These are phyloP conservation scores for Geotrypetes seraphini DNA, from an alignment of 2,797 vertebrate species.

Conservation along the genomic window DNA sequence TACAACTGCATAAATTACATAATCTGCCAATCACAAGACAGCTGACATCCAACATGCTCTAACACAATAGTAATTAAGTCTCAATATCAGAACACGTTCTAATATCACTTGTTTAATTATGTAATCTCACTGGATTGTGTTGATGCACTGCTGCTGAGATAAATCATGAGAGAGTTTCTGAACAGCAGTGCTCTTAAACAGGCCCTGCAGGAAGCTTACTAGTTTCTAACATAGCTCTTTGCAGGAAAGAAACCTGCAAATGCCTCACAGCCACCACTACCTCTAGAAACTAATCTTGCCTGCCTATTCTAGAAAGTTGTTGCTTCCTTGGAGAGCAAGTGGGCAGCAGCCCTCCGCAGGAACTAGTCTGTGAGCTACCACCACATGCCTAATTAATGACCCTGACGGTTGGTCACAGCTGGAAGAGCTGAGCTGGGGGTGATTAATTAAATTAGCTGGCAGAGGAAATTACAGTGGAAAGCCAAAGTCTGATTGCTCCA, in stretches of 20 bases:
- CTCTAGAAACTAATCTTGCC: conserved; percentile 10
- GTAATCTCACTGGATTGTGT: too few relatives aligned
- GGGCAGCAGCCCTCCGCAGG: conserved; percentile 53
- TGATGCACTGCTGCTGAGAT: too few relatives aligned
- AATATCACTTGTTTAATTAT: too few relatives aligned
- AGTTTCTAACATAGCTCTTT: background rate
- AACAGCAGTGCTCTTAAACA: too few relatives aligned
- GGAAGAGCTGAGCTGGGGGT: conserved; percentile 70
- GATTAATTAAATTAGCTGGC: conserved; percentile 83
- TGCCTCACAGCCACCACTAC: conserved; percentile 7
- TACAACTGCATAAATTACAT: too few relatives aligned
- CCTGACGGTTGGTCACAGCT: conserved; percentile 68
- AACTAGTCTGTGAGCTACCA: conserved; percentile 48
- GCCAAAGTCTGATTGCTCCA: conserved; percentile 75
- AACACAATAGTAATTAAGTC: too few relatives aligned
- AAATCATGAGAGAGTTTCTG: too few relatives aligned
- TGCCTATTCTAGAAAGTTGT: conserved; percentile 18
- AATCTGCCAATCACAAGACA: too few relatives aligned
- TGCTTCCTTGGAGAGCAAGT: conserved; percentile 41
- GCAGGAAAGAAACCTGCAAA: conserved; percentile 3
- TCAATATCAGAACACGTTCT: too few relatives aligned
- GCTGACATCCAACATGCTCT: too few relatives aligned
- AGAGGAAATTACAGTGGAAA: conserved; percentile 75
- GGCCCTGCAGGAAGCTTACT: background rate
- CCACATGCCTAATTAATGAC: conserved; percentile 75